A percentile compares a stretch with the other conserved stretches of the same genome.
Conservation (phyloP, 1,140 invertebrate species). For the Drosophila sechellia region DNA sequence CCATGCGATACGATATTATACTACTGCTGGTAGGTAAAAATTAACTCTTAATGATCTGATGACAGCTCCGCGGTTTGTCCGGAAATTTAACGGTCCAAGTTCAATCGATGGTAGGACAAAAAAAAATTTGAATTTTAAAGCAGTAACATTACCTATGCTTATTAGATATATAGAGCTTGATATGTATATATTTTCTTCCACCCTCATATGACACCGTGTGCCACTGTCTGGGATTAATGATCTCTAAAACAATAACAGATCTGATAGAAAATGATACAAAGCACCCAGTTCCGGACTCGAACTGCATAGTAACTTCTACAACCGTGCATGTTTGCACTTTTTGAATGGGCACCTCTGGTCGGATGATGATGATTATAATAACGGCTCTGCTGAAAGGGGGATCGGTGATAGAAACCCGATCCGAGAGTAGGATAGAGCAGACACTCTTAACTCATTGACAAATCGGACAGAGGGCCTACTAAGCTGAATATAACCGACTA, state of each 20-base stretch:
- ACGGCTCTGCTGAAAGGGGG: constrained; percentile 48
- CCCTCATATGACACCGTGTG: neutral
- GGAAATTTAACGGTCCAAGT: constrained; percentile 26
- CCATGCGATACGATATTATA: constrained; percentile 8
- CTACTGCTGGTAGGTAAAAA: constrained; percentile 35
- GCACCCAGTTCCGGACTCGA: constrained; percentile 69
- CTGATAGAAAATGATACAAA: constrained; percentile 64
- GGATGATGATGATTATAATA: constrained; percentile 7
- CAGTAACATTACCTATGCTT: no score
- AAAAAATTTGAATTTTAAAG: no score
- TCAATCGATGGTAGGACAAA: neutral
- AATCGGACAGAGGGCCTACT: constrained; percentile 31
- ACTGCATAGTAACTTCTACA: constrained; percentile 1
- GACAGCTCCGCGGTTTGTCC: constrained; percentile 12
- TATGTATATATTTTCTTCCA: no score
- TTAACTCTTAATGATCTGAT: constrained; percentile 44
- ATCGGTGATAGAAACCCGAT: neutral
- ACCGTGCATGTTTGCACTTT: constrained; percentile 15
- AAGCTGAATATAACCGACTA: constrained; percentile 9
- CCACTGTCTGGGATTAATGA: constrained; percentile 23
- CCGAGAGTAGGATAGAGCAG: constrained; percentile 13
- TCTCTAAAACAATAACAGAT: constrained; percentile 40
- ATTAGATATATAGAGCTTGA: no score
- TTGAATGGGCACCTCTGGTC: constrained; percentile 37
- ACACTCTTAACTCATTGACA: constrained; percentile 66